Evolutionary conservation across 1,140 invertebrate species (phyloP).

Genomic region (Drosophila ercepeae): DNA sequence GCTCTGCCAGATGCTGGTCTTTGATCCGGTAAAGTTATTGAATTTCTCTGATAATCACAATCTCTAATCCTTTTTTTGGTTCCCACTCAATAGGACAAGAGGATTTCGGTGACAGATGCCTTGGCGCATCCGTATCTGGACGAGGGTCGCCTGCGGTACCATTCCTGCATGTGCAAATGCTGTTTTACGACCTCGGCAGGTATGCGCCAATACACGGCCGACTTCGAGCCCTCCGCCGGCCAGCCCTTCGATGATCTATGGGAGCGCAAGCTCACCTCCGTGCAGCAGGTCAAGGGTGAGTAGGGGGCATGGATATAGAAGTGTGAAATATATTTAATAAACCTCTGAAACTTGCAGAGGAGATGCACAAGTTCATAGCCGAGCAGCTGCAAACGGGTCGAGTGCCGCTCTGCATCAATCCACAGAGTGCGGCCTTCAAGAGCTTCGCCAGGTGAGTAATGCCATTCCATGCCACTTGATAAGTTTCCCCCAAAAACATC

Average conservation of each 20-base stretch:
- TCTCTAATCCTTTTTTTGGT: not conserved
- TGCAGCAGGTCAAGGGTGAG: constrained; percentile 97
- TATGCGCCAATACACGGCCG: constrained; percentile 93
- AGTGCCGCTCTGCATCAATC: constrained; percentile 99
- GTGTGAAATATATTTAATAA: not conserved
- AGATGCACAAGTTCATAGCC: constrained; percentile 99
- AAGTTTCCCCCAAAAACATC: constrained; percentile 3
- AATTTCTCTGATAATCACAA: not conserved
- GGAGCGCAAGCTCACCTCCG: constrained; percentile 96
- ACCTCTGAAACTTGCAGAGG: constrained; percentile 88
- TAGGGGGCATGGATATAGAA: no score
- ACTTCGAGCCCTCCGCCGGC: constrained; percentile 96
- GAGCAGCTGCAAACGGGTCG: constrained; percentile 96
- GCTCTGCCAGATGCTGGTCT: constrained; percentile 98
- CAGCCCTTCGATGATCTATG: constrained; percentile 96
- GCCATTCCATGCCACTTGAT: constrained; percentile 4
- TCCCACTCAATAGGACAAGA: constrained; percentile 90
- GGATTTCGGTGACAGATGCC: constrained; percentile 97
- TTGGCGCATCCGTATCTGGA: constrained; percentile 98
- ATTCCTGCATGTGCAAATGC: constrained; percentile 99
- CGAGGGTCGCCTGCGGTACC: constrained; percentile 98
- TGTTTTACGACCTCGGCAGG: constrained; percentile 92
- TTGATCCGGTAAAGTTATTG: constrained; percentile 94
- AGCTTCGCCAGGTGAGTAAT: constrained; percentile 98
- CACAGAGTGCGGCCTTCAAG: constrained; percentile 99